Percentiles rank a stretch among this genome's conserved stretches.
Evolutionary conservation across 2,888 invertebrate genomes (phyloP).

Genomic region (Eupithecia exiguata): DNA sequence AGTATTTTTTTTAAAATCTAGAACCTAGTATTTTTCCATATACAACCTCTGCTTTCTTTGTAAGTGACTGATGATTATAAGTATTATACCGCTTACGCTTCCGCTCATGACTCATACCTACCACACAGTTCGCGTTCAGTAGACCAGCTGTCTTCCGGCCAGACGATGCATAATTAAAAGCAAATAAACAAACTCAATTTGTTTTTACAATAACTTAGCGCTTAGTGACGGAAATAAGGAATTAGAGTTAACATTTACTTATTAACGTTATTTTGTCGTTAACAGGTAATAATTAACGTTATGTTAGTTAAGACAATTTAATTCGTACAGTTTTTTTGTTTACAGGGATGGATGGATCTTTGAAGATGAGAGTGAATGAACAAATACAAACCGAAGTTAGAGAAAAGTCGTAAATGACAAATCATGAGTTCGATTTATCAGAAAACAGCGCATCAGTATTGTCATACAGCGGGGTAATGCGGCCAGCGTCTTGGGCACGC

Average conservation of each 20-base stretch:
- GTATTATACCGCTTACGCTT: neutral
- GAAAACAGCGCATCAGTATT: too few species aligned
- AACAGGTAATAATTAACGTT: neutral
- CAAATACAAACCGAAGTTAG: too few species aligned
- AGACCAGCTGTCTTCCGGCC: conserved; percentile 18
- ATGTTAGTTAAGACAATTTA: neutral
- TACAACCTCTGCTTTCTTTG: neutral
- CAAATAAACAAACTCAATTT: conserved; percentile 9
- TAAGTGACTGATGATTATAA: neutral
- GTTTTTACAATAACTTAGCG: neutral
- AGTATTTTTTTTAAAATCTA: too few species aligned
- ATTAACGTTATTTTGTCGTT: neutral
- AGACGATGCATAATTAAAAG: conserved; percentile 15
- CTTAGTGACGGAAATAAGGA: neutral
- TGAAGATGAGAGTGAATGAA: too few species aligned
- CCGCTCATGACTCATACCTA: neutral
- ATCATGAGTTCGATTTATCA: too few species aligned
- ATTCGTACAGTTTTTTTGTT: neutral
- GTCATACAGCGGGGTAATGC: too few species aligned
- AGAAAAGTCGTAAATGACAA: too few species aligned
- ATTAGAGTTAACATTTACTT: conserved; percentile 1
- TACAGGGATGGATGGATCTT: too few species aligned
- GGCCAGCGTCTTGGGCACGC: too few species aligned
- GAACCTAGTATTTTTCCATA: too few species aligned
- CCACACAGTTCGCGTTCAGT: conserved; percentile 16